Percentiles rank a stretch among this genome's conserved stretches.
Conservation (phyloP, 2,113 vertebrate species). For the Aythya baeri region DNA sequence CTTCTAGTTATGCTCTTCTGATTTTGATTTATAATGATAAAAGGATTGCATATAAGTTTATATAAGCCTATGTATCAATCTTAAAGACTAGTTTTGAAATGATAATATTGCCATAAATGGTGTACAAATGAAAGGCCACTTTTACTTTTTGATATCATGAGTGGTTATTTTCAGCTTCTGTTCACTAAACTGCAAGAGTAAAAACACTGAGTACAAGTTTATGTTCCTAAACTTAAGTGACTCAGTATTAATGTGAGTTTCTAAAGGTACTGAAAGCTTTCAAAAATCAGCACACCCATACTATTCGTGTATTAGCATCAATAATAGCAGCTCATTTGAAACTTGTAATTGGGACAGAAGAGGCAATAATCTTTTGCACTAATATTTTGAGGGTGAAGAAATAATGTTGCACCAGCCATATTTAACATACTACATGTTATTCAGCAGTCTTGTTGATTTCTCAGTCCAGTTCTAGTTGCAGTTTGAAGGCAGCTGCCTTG, state of each 20-base stretch:
- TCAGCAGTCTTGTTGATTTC: neutral
- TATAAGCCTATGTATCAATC: neutral
- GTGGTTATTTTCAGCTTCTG: neutral
- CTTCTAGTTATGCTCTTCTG: neutral
- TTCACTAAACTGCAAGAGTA: neutral
- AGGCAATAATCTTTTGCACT: neutral
- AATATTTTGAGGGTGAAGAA: neutral
- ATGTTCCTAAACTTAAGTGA: neutral
- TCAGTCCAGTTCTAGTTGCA: neutral
- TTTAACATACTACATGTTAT: neutral
- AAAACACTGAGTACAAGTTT: neutral
- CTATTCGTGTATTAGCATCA: neutral
- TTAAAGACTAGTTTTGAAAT: neutral
- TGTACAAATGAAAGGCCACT: neutral
- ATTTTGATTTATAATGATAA: neutral
- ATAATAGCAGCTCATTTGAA: neutral
- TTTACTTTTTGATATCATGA: neutral
- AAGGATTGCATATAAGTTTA: neutral
- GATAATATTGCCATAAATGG: neutral
- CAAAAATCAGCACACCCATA: neutral
- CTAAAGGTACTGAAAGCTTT: neutral
- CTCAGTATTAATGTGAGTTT: neutral
- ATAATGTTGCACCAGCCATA: rapidly evolving
- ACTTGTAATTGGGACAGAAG: neutral
- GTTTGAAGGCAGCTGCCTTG: neutral